Evolutionary conservation across 2,113 vertebrate genomes (phyloP).

Genomic region (Narcine bancroftii): DNA sequence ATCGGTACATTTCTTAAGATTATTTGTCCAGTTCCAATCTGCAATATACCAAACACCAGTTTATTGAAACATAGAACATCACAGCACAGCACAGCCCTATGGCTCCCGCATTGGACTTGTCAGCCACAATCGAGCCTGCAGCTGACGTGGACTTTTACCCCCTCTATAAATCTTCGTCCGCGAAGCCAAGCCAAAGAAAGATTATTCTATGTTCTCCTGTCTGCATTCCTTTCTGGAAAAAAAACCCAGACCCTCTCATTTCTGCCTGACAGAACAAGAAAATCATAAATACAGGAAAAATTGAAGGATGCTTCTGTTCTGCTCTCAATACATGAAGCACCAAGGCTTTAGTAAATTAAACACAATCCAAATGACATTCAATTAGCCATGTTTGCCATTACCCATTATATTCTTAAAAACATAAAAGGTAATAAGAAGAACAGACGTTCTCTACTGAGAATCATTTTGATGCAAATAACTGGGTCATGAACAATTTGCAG

Average conservation of each 20-base stretch:
- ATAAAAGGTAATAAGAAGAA: neutral
- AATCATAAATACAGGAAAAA: neutral
- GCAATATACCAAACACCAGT: too few species aligned
- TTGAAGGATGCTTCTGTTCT: neutral
- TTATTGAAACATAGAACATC: too few species aligned
- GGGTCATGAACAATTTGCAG: too few species aligned
- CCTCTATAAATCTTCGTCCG: too few species aligned
- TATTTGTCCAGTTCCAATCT: too few species aligned
- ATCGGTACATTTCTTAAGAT: too few species aligned
- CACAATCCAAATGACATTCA: neutral
- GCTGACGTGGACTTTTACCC: too few species aligned
- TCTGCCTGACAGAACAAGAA: neutral
- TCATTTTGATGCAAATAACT: neutral
- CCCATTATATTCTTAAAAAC: neutral
- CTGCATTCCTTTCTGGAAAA: neutral
- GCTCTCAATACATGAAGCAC: neutral
- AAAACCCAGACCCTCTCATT: neutral
- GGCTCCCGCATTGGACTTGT: too few species aligned
- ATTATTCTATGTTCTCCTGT: too few species aligned
- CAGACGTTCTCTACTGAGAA: neutral
- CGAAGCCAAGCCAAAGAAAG: too few species aligned
- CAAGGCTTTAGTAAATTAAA: neutral
- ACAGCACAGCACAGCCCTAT: too few species aligned
- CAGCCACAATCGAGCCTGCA: too few species aligned
- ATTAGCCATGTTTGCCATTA: constrained; percentile 3